Conservation (phyloP, 2,888 invertebrate genomes). For the Aporophyla lueneburgensis region DNA sequence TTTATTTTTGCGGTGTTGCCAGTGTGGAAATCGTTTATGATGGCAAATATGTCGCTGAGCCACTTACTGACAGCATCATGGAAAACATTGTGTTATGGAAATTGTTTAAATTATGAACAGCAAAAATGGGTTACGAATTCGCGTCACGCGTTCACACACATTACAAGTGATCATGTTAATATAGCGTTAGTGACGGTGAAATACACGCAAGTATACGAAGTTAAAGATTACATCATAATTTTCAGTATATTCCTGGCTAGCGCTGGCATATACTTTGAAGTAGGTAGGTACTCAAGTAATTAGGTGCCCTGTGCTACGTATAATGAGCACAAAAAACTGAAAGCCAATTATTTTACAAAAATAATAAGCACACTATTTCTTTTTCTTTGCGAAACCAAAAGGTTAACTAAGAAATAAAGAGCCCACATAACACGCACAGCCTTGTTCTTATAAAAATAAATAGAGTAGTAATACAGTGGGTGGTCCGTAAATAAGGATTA, state of each 20-base stretch:
- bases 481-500: conserved; percentile 48
- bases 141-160: not conserved
- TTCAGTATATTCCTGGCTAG: not conserved
- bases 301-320: not conserved
- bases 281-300: conserved; percentile 1
- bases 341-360: conserved; percentile 21
- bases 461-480: conserved; percentile 41
- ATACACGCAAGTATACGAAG: not conserved
- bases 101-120: conserved; percentile 32
- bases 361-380: conserved; percentile 31
- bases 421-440: conserved; percentile 45
- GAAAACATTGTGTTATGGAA: conserved; percentile 4
- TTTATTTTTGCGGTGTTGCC: conserved; percentile 37
- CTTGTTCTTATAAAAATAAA: conserved; percentile 40
- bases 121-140: not conserved
- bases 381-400: conserved; percentile 40
- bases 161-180: not conserved
- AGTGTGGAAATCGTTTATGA: conserved; percentile 20
- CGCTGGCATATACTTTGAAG: not conserved
- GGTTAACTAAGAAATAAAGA: conserved; percentile 37
- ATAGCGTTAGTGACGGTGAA: not conserved
- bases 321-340: conserved; percentile 21
- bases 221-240: not conserved
- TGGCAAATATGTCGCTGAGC: conserved; percentile 41
- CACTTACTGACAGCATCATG: conserved; percentile 23